phyloP scores from a whole-genome alignment of 2,888 invertebrate genomes.

The Brenthis hecate region DNA sequence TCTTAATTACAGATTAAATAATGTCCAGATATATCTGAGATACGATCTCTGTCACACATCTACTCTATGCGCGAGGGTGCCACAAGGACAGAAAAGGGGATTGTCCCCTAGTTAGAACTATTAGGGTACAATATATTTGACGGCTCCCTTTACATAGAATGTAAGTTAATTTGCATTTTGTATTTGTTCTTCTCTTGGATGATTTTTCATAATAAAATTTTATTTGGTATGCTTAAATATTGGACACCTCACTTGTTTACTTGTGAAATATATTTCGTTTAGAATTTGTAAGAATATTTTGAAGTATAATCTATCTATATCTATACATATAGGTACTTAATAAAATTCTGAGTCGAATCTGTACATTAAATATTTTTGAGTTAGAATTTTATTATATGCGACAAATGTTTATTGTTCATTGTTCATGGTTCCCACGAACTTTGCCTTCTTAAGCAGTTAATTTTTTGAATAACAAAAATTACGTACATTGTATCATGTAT shows the following conservation, averaged over 20 bases:
- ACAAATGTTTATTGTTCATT: too few relatives aligned
- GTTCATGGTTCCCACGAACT: too few relatives aligned
- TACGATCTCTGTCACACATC: constrained; percentile 30
- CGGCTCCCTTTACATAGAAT: constrained; percentile 54
- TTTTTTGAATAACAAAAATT: too few relatives aligned
- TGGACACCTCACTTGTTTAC: constrained; percentile 46
- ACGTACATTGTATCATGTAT: too few relatives aligned
- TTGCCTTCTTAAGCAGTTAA: too few relatives aligned
- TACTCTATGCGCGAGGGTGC: constrained; percentile 24
- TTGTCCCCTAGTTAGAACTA: constrained; percentile 57
- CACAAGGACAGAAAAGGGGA: constrained; percentile 51
- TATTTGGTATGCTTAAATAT: constrained; percentile 32
- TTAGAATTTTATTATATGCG: too few relatives aligned
- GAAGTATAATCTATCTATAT: too few relatives aligned
- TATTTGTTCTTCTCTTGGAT: constrained; percentile 48
- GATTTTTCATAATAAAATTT: constrained; percentile 33
- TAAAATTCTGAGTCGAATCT: too few relatives aligned
- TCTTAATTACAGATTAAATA: constrained; percentile 28
- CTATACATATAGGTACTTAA: too few relatives aligned
- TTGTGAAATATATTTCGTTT: constrained; percentile 52
- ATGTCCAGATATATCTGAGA: constrained; percentile 27
- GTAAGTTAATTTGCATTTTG: constrained; percentile 74
- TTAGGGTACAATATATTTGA: constrained; percentile 68
- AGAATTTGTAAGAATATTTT: constrained; percentile 7
- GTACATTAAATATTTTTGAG: too few relatives aligned